Evolutionary conservation across 1,140 invertebrate genomes (phyloP).

Genomic region (Drosophila cardini): DNA sequence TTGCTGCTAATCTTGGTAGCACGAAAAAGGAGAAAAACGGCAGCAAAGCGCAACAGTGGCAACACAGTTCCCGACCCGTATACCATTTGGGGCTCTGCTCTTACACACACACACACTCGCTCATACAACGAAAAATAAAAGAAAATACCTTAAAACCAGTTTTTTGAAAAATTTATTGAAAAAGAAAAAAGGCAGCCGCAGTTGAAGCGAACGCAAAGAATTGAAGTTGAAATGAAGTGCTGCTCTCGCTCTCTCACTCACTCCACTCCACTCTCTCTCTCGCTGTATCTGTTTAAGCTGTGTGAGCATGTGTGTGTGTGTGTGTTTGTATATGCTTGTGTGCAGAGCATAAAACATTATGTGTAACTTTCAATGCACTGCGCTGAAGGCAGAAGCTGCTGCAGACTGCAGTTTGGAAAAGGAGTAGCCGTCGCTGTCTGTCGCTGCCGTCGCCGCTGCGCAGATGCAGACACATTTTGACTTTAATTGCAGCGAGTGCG

Average conservation of each 20-base stretch:
- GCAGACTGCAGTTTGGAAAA: constrained; percentile 67
- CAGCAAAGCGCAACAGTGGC: constrained; percentile 61
- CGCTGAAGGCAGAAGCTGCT: constrained; percentile 78
- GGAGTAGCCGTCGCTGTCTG: constrained; percentile 78
- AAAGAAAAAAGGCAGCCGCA: constrained; percentile 57
- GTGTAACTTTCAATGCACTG: constrained; percentile 68
- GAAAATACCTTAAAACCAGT: constrained; percentile 84
- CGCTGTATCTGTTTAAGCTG: constrained; percentile 23
- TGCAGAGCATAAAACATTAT: constrained; percentile 51
- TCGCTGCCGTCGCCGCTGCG: constrained; percentile 61
- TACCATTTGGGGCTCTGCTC: constrained; percentile 39
- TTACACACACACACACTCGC: background rate
- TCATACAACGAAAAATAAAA: constrained; percentile 47
- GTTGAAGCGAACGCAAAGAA: constrained; percentile 57
- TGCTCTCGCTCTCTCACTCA: constrained; percentile 18
- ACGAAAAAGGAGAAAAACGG: constrained; percentile 45
- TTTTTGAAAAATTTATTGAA: constrained; percentile 77
- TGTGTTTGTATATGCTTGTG: constrained; percentile 29
- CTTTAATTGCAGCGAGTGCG: constrained; percentile 68
- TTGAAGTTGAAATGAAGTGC: constrained; percentile 81
- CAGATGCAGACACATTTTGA: constrained; percentile 76
- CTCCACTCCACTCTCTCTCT: constrained; percentile 20
- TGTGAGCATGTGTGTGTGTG: constrained; percentile 35
- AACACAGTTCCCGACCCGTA: constrained; percentile 54
- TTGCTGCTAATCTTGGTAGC: constrained; percentile 77